These are phyloP conservation scores for Limnephilus lunatus DNA, from an alignment of 2,888 invertebrate genomes.

Conservation along the genomic window DNA sequence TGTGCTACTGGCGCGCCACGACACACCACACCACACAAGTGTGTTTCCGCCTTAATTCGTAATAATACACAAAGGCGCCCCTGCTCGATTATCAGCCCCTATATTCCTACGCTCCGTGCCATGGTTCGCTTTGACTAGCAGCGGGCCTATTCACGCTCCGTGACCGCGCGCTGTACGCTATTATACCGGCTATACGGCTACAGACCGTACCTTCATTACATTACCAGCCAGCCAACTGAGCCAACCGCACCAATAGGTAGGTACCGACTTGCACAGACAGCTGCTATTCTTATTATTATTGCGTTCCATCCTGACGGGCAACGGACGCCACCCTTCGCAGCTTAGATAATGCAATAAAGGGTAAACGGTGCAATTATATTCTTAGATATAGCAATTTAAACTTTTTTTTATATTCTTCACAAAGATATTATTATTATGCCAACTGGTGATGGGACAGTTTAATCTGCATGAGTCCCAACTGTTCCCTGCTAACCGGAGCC, in stretches of 20 bases:
- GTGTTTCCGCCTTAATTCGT: too few relatives aligned
- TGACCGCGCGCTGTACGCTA: background rate
- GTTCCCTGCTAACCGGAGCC: background rate
- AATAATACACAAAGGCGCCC: background rate
- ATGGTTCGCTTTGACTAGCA: background rate
- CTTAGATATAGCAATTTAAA: background rate
- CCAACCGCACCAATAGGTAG: background rate
- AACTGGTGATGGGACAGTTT: too few relatives aligned
- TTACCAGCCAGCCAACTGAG: background rate
- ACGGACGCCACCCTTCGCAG: background rate
- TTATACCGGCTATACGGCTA: background rate
- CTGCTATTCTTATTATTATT: background rate
- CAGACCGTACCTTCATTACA: background rate
- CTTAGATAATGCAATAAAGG: background rate
- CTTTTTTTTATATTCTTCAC: too few relatives aligned
- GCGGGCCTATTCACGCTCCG: background rate
- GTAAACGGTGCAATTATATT: background rate
- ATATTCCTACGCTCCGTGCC: background rate
- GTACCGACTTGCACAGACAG: background rate
- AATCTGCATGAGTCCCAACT: background rate
- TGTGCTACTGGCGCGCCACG: too few relatives aligned
- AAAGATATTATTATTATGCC: too few relatives aligned
- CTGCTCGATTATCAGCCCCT: background rate
- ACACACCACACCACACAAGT: too few relatives aligned
- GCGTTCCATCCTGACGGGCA: background rate